Evolutionary conservation across 2,113 vertebrate genomes (phyloP).

Genomic region (Atrichornis clamosus): DNA sequence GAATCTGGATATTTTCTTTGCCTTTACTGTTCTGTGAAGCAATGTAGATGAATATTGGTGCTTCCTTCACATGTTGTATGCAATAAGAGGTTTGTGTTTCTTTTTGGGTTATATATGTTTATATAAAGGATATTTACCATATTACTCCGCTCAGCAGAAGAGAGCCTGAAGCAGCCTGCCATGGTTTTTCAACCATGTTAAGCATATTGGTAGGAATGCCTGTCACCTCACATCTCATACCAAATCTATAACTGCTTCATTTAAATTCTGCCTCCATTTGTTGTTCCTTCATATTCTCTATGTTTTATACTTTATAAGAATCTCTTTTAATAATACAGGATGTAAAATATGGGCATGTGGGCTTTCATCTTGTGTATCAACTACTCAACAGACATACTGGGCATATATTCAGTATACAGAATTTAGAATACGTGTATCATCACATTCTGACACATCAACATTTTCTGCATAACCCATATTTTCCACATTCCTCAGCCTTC

Average conservation of each 20-base stretch:
- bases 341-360: neutral
- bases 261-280: neutral
- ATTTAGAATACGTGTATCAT: neutral
- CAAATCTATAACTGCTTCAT: neutral
- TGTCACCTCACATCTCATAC: constrained; percentile 45
- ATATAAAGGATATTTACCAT: neutral
- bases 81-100: neutral
- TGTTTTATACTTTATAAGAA: neutral
- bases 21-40: neutral
- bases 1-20: neutral
- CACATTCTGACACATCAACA: neutral
- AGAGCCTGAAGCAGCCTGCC: constrained; percentile 25
- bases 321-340: neutral
- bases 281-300: neutral
- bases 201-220: neutral
- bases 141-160: neutral
- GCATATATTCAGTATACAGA: neutral
- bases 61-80: neutral
- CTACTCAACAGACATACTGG: neutral
- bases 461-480: neutral
- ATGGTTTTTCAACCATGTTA: neutral
- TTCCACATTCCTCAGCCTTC: neutral
- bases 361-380: neutral
- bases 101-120: neutral
- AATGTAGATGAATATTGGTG: neutral